Evolutionary conservation across 1,140 invertebrate species (phyloP).

Genomic region (Zaprionus africanus): DNA sequence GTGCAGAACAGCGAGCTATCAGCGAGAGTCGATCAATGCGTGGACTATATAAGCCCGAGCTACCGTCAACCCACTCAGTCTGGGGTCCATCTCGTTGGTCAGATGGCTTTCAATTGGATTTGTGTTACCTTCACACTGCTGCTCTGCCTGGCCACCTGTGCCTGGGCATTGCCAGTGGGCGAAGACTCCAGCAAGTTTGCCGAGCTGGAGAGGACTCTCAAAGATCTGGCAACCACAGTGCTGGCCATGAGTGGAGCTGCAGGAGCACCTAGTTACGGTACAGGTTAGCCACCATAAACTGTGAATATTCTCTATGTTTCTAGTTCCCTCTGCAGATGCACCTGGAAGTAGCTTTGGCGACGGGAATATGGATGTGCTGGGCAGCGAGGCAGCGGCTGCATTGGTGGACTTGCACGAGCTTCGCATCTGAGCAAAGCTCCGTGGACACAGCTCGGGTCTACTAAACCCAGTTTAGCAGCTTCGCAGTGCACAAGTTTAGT

Average conservation of each 20-base stretch:
- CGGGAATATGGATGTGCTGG: constrained; percentile 14
- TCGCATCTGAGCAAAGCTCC: not conserved
- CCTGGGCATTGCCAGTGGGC: constrained; percentile 42
- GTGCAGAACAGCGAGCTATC: constrained; percentile 24
- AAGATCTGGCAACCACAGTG: constrained; percentile 62
- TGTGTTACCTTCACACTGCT: constrained; percentile 24
- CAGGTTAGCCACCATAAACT: constrained; percentile 8
- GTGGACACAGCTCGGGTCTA: constrained; percentile 31
- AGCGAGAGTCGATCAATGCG: not conserved
- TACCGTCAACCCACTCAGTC: not conserved
- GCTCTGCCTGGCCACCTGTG: constrained; percentile 12
- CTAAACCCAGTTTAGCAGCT: constrained; percentile 57
- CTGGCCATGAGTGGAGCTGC: constrained; percentile 47
- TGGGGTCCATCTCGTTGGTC: not conserved
- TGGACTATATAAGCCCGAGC: constrained; percentile 34
- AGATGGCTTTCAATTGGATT: constrained; percentile 41
- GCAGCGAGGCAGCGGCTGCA: not conserved
- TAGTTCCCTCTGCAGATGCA: not conserved
- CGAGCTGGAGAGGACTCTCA: constrained; percentile 59
- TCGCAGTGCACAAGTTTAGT: constrained; percentile 30
- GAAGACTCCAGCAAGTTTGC: constrained; percentile 51
- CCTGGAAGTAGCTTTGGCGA: constrained; percentile 10
- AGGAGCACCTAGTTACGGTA: not conserved
- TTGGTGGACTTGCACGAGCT: constrained; percentile 35
- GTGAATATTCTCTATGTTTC: not conserved